Conservation (phyloP, 2,113 vertebrate genomes). For the Cepphus grylle region DNA sequence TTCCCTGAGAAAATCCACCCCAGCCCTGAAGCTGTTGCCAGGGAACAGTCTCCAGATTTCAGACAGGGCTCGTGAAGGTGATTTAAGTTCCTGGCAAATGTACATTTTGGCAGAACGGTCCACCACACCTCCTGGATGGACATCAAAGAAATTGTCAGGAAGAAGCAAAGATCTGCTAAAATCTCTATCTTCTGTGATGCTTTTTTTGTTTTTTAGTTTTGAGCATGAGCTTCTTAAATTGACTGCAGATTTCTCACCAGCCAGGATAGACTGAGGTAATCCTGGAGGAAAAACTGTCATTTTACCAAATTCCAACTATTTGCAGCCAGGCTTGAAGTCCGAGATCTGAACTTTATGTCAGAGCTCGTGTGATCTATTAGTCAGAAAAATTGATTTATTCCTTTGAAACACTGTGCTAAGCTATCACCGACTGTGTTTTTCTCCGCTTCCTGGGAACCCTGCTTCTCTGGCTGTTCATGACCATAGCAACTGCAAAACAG, state of each 20-base stretch:
- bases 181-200: neutral
- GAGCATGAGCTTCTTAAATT: neutral
- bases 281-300: neutral
- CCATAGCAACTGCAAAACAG: constrained; percentile 19
- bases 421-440: neutral
- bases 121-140: neutral
- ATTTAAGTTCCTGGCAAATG: neutral
- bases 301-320: neutral
- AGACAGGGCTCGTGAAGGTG: neutral
- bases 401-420: neutral
- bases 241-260: neutral
- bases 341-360: neutral
- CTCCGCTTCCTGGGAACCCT: neutral
- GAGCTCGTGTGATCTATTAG: neutral
- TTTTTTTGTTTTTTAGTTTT: neutral
- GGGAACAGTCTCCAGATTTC: neutral
- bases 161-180: neutral
- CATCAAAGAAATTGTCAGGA: neutral
- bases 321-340: neutral
- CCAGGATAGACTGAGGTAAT: neutral
- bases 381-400: constrained; percentile 18
- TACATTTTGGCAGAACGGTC: neutral
- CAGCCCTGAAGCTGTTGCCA: neutral
- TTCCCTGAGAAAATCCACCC: neutral
- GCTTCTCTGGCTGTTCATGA: neutral